These are phyloP conservation scores for Timema podura DNA, from an alignment of 2,888 invertebrate species.

Conservation along the genomic window DNA sequence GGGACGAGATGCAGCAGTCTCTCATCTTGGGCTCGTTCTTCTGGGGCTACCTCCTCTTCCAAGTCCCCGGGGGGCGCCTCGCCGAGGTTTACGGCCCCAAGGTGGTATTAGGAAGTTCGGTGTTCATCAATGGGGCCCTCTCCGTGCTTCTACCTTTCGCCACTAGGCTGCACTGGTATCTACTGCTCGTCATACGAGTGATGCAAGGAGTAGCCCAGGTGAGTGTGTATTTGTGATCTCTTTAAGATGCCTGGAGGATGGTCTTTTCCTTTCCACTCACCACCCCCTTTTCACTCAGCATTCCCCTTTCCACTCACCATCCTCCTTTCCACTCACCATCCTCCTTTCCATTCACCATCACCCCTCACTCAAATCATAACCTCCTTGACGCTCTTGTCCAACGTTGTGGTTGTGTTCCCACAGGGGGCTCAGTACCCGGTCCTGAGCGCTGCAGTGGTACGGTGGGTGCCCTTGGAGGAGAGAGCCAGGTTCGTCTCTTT, in stretches of 20 bases:
- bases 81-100: constrained; percentile 44
- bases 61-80: constrained; percentile 44
- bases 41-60: constrained; percentile 47
- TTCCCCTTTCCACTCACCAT: too few relatives aligned
- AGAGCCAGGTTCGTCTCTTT: constrained; percentile 34
- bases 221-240: background rate
- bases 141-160: constrained; percentile 45
- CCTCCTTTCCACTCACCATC: too few relatives aligned
- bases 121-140: constrained; percentile 43
- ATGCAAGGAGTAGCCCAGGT: constrained; percentile 48
- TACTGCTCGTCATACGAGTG: constrained; percentile 43
- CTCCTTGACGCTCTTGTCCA: too few relatives aligned
- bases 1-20: constrained; percentile 41
- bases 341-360: too few relatives aligned
- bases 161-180: constrained; percentile 40
- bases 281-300: too few relatives aligned
- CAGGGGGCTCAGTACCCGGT: constrained; percentile 33
- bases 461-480: constrained; percentile 33
- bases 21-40: constrained; percentile 45
- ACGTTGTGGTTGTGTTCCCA: background rate
- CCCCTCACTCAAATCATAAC: too few relatives aligned
- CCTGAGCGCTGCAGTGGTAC: constrained; percentile 33
- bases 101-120: constrained; percentile 44
- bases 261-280: too few relatives aligned
- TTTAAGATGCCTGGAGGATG: too few relatives aligned